phyloP scores from a whole-genome alignment of 2,113 vertebrate genomes.

The Symphodus melops region DNA sequence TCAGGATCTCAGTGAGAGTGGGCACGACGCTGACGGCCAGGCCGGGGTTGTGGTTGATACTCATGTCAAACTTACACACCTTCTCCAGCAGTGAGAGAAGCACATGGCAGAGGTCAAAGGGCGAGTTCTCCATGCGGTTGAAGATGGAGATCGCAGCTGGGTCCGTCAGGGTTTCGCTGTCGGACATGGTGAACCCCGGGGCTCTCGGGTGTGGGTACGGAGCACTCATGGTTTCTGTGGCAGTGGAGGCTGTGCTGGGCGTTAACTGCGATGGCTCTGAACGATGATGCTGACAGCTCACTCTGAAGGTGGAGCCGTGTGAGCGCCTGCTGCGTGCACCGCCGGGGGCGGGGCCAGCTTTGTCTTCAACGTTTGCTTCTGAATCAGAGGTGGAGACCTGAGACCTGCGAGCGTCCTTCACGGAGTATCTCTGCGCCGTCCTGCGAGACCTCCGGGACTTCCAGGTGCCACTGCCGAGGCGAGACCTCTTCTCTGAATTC shows the following conservation, averaged over 20 bases:
- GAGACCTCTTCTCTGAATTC: constrained; percentile 74
- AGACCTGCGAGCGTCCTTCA: constrained; percentile 90
- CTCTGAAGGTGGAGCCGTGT: constrained; percentile 82
- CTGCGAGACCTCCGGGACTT: constrained; percentile 84
- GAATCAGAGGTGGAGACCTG: constrained; percentile 96
- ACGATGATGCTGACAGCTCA: constrained; percentile 73
- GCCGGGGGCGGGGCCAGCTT: constrained; percentile 54
- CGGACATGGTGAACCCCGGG: constrained; percentile 65
- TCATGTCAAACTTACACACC: constrained; percentile 93
- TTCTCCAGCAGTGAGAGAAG: constrained; percentile 94
- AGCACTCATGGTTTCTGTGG: constrained; percentile 75
- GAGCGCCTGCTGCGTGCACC: constrained; percentile 79
- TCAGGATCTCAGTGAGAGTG: constrained; percentile 92
- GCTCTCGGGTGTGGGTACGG: constrained; percentile 70
- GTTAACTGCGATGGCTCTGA: constrained; percentile 63
- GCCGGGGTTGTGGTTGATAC: constrained; percentile 90
- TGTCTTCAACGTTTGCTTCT: constrained; percentile 90
- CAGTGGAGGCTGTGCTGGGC: constrained; percentile 25
- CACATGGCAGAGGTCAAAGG: constrained; percentile 93
- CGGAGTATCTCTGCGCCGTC: constrained; percentile 88
- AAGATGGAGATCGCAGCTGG: constrained; percentile 83
- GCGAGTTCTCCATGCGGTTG: constrained; percentile 88
- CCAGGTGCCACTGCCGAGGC: constrained; percentile 79
- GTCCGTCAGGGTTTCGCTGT: constrained; percentile 83
- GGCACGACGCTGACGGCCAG: constrained; percentile 90